A percentile compares a stretch with the other conserved stretches of the same genome.
phyloP scores from a whole-genome alignment of 1,140 invertebrate genomes.

The Pararge aegeria region DNA sequence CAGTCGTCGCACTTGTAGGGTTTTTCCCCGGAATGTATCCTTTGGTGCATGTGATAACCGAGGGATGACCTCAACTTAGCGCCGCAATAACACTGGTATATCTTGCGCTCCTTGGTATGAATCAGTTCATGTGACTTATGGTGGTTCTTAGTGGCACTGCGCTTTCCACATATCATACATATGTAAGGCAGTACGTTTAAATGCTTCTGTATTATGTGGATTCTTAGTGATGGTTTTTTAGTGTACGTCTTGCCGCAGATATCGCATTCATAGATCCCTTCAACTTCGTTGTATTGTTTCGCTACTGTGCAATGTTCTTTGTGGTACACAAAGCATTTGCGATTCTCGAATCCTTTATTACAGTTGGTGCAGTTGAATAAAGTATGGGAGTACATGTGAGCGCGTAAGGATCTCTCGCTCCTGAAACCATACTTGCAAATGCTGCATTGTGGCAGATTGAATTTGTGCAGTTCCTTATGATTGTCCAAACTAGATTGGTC shows the following conservation, averaged over 20 bases:
- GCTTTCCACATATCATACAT: constrained; percentile 66
- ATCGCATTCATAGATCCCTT: constrained; percentile 52
- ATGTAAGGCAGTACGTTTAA: constrained; percentile 60
- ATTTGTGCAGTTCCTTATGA: constrained; percentile 35
- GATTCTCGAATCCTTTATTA: constrained; percentile 48
- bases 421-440: constrained; percentile 46
- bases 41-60: constrained; percentile 59
- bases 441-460: constrained; percentile 31
- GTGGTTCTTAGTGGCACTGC: constrained; percentile 63
- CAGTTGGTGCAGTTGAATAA: constrained; percentile 52
- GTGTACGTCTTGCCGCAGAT: constrained; percentile 57
- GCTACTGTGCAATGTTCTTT: constrained; percentile 35
- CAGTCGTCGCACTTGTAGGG: constrained; percentile 87
- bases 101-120: constrained; percentile 53
- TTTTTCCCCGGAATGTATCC: constrained; percentile 87
- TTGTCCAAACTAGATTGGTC: constrained; percentile 7
- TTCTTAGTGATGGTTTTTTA: constrained; percentile 62
- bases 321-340: constrained; percentile 54
- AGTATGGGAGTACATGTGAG: constrained; percentile 50
- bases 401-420: constrained; percentile 45
- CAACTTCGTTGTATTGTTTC: constrained; percentile 1
- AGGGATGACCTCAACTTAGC: constrained; percentile 52
- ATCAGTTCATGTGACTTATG: constrained; percentile 60
- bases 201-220: constrained; percentile 72
- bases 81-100: constrained; percentile 65